These are phyloP conservation scores for Aselliscus stoliczkanus DNA, from an alignment of 2,797 vertebrate species.

Conservation along the genomic window DNA sequence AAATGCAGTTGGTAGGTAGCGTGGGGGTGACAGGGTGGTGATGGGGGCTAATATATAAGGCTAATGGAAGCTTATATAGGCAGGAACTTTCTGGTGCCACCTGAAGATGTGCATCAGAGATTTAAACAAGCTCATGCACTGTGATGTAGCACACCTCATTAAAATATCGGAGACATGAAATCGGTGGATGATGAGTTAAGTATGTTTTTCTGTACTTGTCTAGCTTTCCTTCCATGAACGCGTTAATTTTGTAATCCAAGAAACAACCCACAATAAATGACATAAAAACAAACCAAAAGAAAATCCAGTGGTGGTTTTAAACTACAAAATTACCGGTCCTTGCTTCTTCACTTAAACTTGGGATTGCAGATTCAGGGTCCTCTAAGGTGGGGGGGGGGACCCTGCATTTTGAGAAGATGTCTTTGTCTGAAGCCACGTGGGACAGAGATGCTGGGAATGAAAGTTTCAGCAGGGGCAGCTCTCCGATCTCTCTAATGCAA, in stretches of 20 bases:
- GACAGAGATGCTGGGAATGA: neutral
- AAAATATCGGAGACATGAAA: neutral
- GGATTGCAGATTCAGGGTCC: neutral
- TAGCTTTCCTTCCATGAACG: neutral
- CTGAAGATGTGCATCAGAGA: neutral
- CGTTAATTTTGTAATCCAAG: conserved; percentile 27
- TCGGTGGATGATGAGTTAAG: neutral
- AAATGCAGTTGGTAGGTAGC: neutral
- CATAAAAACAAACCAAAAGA: conserved; percentile 24
- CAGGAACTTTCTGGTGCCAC: neutral
- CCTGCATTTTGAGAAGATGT: neutral
- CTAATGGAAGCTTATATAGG: neutral
- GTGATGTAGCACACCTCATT: neutral
- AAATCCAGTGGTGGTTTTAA: neutral
- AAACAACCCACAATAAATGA: neutral
- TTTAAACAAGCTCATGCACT: neutral
- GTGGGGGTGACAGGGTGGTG: neutral
- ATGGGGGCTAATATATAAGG: neutral
- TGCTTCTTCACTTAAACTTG: neutral
- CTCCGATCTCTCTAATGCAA: neutral
- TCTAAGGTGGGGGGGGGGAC: neutral
- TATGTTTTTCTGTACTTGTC: neutral
- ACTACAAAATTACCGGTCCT: neutral
- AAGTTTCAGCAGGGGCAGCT: neutral
- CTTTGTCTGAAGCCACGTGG: neutral